Percentiles rank a stretch among this genome's conserved stretches.
These are phyloP conservation scores for Hycleus phaleratus DNA, from an alignment of 1,140 invertebrate genomes.

Conservation along the genomic window DNA sequence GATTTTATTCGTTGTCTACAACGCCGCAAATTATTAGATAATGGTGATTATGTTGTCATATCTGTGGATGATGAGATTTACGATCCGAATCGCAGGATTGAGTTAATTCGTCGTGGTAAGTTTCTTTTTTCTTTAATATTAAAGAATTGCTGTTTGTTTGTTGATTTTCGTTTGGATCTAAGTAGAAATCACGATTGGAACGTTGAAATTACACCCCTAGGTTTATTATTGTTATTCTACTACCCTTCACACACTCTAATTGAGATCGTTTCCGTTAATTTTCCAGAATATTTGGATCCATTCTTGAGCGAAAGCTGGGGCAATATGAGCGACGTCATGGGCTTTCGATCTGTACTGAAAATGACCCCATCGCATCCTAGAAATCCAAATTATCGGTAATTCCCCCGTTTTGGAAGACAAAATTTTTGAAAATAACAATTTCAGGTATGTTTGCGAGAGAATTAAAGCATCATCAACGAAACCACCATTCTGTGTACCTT, in stretches of 20 bases:
- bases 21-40: slow-evolving; percentile 56
- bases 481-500: slow-evolving; percentile 65
- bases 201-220: too few species aligned
- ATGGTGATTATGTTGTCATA: slow-evolving; percentile 74
- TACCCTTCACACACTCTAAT: not conserved
- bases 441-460: slow-evolving; percentile 54
- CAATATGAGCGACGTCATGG: slow-evolving; percentile 50
- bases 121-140: not conserved
- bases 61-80: slow-evolving; percentile 82
- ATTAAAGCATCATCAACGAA: slow-evolving; percentile 58
- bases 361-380: slow-evolving; percentile 62
- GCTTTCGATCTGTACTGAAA: slow-evolving; percentile 63
- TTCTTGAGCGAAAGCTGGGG: slow-evolving; percentile 44
- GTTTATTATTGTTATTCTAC: not conserved
- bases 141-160: too few species aligned
- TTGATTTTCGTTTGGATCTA: too few species aligned
- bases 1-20: slow-evolving; percentile 66
- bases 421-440: not conserved
- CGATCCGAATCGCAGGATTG: slow-evolving; percentile 57
- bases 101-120: slow-evolving; percentile 60
- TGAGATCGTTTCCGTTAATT: not conserved
- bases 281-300: slow-evolving; percentile 59
- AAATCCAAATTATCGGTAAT: slow-evolving; percentile 61
- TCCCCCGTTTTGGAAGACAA: slow-evolving; percentile 3
- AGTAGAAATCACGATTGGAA: too few species aligned